phyloP scores from a whole-genome alignment of 1,140 invertebrate genomes.

The Aphelenchoides avenae region DNA sequence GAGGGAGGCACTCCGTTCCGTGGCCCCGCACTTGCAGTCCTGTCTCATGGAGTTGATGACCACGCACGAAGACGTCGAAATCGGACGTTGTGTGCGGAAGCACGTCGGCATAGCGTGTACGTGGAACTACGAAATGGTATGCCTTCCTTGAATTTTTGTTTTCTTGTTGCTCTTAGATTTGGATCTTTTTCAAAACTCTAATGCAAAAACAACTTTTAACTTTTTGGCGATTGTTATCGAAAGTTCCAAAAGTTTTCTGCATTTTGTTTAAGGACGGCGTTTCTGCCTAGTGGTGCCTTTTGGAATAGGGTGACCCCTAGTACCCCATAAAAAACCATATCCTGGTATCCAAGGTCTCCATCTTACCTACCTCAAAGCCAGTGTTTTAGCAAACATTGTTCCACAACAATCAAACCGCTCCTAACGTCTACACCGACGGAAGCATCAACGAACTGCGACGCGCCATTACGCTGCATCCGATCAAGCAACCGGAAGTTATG shows the following conservation, averaged over 20 bases:
- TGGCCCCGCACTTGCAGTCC: slow-evolving; percentile 66
- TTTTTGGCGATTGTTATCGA: no score
- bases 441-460: slow-evolving; percentile 70
- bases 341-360: no score
- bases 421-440: slow-evolving; percentile 74
- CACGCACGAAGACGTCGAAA: slow-evolving; percentile 94
- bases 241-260: no score
- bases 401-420: slow-evolving; percentile 88
- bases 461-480: slow-evolving; percentile 90
- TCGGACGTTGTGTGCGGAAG: slow-evolving; percentile 87
- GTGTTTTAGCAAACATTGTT: no score
- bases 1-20: slow-evolving; percentile 60
- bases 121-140: slow-evolving; percentile 99
- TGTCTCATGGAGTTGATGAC: slow-evolving; percentile 91
- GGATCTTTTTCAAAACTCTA: no score
- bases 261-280: no score
- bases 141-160: slow-evolving; percentile 11
- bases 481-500: slow-evolving; percentile 83
- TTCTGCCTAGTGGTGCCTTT: no score
- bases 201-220: no score
- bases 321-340: no score
- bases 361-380: no score
- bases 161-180: background rate
- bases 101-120: slow-evolving; percentile 92
- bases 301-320: no score